Base-by-base conservation (phyloP, 2,888 invertebrate species). In the Netelia melanura region DNA sequence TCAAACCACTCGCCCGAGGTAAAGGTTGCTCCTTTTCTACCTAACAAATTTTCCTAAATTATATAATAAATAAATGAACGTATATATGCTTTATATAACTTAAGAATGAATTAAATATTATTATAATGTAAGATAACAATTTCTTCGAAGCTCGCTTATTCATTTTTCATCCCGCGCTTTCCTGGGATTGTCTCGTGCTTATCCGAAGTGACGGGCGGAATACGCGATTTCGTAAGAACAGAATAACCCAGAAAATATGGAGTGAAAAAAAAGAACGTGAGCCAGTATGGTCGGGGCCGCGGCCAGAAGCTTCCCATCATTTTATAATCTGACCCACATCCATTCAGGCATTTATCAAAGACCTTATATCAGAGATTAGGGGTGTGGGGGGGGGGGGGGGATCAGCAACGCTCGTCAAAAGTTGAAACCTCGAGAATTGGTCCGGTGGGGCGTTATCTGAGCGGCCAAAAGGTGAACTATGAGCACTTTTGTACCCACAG, bases 281-380 rank as follows among this genome's bases (percentile, higher is more conserved):
- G 58, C 58, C 21, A 72, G 61, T 38, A 17, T 44, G 44, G 67
- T 67, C 61, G 43, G n/a, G 38, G 62, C 72, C 43, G 62, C 48
- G 43, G 71, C 21, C 67, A 38, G 38, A 38, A 65, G 61, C 56
- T 61, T 56, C 14, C 54, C 48, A 72, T 25, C 38, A 67, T 83
- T 76, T 83, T 83, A 61, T 67, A 48, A 70, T 75, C 70, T 85
- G 86, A 86, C 86, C 86, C 85, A 81, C 81, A 83, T 88, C 76
- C 64, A 75, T 85, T 83, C 78, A 79, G 76, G 75, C 74, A 79
- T 80, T 86, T 74, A 84, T 81, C 83, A 68, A 77, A 62, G 62
- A 79, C 62, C 21, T 21, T 21, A 21, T 21, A 21, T 21, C 21
- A 21, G 21, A 21, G 21, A 21, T 21, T 21, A 21, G 21, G 21